Base-by-base conservation (phyloP, 2,113 vertebrate species). In the Myiopsitta monachus region DNA sequence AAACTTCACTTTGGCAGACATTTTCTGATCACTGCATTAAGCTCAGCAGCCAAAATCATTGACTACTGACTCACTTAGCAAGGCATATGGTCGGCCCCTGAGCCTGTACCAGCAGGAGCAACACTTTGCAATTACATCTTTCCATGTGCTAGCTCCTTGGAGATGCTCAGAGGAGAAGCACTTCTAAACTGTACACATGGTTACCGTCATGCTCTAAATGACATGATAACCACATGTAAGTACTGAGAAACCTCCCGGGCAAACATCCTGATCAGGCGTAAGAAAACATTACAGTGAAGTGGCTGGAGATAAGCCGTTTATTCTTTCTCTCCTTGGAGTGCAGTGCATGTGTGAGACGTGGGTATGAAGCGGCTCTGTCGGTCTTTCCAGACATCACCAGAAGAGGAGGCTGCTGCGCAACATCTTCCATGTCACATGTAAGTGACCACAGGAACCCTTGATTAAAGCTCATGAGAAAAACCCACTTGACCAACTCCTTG, bases 31-130 rank as follows among this genome's bases (percentile, higher is more conserved):
- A 12, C 44, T 85, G 85, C 70, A 62, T 26, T 41, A 38, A 80
- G 70, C 75, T 90, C 67, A 55, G 76, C 90, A 93, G 95, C 88
- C 88, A 92, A 55, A 83, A 69, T 47, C 21, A 26, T 7, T 75
- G 83, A 62, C 88, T 80, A 74, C 91, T 96, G 95, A 93, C 86
- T 95, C 90, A 92, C 36, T 44, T 31, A 81, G 61, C 46, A 14
- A 80, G 64, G 92, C 89, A 68, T 52, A 72, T 87, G 91, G 84
- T 68, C 31, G 83, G 78, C 47, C 88, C 61, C 92, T 3, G 8
- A 81, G 80, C 26, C 84, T 31, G 0, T 6, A 68, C 28, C 88
- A 78, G 86, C 80, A 81, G 83, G 1, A 72, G 83, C 73, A 57
- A 67, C 4, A 28, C 76, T 78, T 18, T 10, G 90, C 85, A 94